Conservation (phyloP, 2,113 vertebrate species). For the Caranx ignobilis region DNA sequence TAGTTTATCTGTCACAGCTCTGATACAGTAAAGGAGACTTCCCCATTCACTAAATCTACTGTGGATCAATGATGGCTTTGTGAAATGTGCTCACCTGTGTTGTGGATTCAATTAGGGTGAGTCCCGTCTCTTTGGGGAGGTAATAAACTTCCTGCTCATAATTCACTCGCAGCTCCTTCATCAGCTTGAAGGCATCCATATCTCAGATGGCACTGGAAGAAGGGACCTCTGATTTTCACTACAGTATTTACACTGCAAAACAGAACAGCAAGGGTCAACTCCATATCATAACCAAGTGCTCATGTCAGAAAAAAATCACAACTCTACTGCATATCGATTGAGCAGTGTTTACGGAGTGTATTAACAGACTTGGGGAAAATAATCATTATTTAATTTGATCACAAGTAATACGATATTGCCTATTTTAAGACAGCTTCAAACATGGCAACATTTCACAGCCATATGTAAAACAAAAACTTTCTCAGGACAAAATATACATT, state of each 20-base stretch:
- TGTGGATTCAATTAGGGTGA: constrained; percentile 90
- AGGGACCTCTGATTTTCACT: not conserved
- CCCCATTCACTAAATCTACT: not conserved
- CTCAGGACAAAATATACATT: not conserved
- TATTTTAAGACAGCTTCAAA: not conserved
- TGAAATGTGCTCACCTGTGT: constrained; percentile 81
- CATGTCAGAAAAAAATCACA: not conserved
- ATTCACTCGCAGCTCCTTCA: constrained; percentile 91
- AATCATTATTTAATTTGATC: too few relatives aligned
- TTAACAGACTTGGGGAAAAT: too few relatives aligned
- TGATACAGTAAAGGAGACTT: not conserved
- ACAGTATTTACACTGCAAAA: constrained; percentile 54
- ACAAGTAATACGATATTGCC: too few relatives aligned
- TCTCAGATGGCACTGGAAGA: constrained; percentile 63
- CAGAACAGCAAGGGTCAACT: not conserved
- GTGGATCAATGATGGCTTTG: too few relatives aligned
- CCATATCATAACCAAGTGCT: not conserved
- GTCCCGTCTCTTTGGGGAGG: constrained; percentile 91
- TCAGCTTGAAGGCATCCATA: constrained; percentile 89
- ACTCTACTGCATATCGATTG: not conserved
- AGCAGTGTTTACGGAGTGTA: too few relatives aligned
- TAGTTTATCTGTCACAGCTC: not conserved
- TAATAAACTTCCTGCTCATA: constrained; percentile 90
- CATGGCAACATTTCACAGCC: not conserved
- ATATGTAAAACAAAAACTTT: not conserved